A percentile compares a stretch with the other conserved stretches of the same genome.
Conservation (phyloP, 2,888 invertebrate species). For the Mythimna loreyi region DNA sequence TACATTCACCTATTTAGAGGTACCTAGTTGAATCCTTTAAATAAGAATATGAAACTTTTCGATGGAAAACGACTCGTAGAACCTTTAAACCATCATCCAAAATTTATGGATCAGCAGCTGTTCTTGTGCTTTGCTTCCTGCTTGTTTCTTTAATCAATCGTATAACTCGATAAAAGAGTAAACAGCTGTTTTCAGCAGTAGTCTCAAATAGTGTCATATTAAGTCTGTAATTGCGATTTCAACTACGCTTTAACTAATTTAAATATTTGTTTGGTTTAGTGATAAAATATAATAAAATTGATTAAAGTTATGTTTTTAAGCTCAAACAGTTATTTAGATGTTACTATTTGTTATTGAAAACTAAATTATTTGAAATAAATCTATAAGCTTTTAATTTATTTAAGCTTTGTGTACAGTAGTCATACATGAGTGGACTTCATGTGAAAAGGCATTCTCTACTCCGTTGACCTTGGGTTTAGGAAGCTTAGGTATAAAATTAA, state of each 20-base stretch:
- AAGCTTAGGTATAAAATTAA: too few relatives aligned
- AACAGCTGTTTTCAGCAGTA: neutral
- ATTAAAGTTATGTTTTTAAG: too few relatives aligned
- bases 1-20: constrained; percentile 7
- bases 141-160: too few relatives aligned
- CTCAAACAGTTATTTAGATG: too few relatives aligned
- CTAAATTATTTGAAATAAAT: neutral
- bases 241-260: neutral
- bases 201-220: too few relatives aligned
- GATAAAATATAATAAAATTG: neutral
- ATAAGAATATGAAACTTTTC: neutral
- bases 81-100: neutral
- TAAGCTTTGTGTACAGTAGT: too few relatives aligned
- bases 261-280: neutral
- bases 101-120: neutral
- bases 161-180: neutral
- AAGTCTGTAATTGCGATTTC: neutral
- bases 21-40: neutral
- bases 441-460: too few relatives aligned
- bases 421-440: too few relatives aligned
- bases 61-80: constrained; percentile 5
- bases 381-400: too few relatives aligned
- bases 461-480: too few relatives aligned
- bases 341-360: neutral
- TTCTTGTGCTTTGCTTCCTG: too few relatives aligned